Base-by-base conservation (phyloP, 35 echinoderm and acorn worm genomes). In the Ptychodera flava region DNA sequence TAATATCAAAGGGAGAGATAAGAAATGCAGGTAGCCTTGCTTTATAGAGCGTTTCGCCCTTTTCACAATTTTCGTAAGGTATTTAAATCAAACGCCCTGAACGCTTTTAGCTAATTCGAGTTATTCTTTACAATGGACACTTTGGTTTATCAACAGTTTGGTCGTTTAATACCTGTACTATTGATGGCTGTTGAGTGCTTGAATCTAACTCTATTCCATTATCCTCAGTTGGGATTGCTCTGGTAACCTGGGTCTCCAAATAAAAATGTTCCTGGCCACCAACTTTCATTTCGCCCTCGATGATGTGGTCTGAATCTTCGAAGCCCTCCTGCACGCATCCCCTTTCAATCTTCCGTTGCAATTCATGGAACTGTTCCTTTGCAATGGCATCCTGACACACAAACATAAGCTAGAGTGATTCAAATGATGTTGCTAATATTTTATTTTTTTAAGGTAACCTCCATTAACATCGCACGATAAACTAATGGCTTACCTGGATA, bases 261-360 rank as follows among this genome's bases (percentile, higher is more conserved):
- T n/a, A n/a, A n/a, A n/a, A n/a, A n/a, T n/a, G n/a, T n/a, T n/a
- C n/a, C n/a, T 94, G 88, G 28, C 82, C 88, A 32, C 88, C 88
- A 31, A 90, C 83, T 30, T 85, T 35, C 79, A 90, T 90, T 84
- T 90, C 88, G 0, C 88, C 82, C 33, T 90, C 88, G 1, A 90
- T 79, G 0, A 90, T 28, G 31, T 90, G 34, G 36, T 90, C 88
- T 0, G 82, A 90, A 16, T 78, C 45, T 30, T 90, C 76, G 38
- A 90, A 80, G 6, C 82, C 81, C 34, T 38, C 1, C 0, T 33
- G 1, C 32, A 84, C 76, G n/a, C 80, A 45, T 32, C 88, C 88
- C 16, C 79, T 80, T 16, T 31, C 33, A 6, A 85, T 0, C 14
- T 16, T 85, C 29, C 29, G 78, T n/a, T 27, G 29, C 16, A 83